phyloP scores from a whole-genome alignment of 2,113 vertebrate species.

The Theristicus caerulescens region DNA sequence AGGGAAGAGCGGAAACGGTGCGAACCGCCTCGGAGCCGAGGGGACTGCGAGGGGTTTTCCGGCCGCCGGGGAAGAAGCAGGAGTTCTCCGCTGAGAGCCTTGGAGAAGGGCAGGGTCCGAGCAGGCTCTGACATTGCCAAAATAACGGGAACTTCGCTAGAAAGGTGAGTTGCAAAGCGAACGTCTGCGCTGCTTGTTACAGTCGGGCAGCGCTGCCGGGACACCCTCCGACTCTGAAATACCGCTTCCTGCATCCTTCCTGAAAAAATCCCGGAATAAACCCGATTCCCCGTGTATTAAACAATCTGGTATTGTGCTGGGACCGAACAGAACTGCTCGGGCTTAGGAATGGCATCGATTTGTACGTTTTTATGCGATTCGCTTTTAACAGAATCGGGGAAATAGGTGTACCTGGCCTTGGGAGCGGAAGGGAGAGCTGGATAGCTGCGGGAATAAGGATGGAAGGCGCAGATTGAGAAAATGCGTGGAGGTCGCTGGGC shows the following conservation, averaged over 20 bases:
- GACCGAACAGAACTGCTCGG: neutral
- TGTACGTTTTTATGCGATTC: neutral
- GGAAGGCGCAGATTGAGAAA: neutral
- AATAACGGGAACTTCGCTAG: neutral
- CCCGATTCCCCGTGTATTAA: fast-evolving
- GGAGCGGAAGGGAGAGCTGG: neutral
- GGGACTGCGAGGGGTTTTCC: neutral
- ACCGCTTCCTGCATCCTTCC: neutral
- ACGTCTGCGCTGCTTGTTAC: neutral
- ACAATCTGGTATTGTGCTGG: too few species aligned
- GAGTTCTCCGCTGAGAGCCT: neutral
- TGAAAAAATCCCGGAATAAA: neutral
- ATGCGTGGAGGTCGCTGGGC: fast-evolving
- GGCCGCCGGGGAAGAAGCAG: neutral
- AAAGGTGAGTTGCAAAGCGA: neutral
- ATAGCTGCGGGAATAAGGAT: neutral
- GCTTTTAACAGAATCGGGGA: neutral
- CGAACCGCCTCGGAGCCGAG: neutral
- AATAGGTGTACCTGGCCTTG: neutral
- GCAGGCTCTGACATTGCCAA: too few species aligned
- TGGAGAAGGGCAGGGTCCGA: neutral
- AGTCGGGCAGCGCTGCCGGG: neutral
- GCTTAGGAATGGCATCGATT: neutral
- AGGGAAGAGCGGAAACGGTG: fast-evolving
- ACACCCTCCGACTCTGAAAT: neutral